These are phyloP conservation scores for Anneissia japonica DNA, from an alignment of 35 echinoderm and acorn worm genomes.

Conservation along the genomic window DNA sequence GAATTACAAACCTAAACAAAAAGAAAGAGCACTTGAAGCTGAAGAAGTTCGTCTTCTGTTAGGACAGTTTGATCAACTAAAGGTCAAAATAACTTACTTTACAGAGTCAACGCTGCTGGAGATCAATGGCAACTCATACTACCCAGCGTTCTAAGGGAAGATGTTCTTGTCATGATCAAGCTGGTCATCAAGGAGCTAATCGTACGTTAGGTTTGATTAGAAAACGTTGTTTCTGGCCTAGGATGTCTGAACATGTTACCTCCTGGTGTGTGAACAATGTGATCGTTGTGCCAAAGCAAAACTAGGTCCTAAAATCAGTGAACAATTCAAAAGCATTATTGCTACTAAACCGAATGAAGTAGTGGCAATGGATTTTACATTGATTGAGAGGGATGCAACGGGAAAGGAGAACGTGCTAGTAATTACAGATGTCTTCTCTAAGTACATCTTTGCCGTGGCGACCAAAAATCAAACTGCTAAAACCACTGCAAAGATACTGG, in stretches of 20 bases:
- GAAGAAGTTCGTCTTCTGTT: background rate
- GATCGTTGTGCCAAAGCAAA: slow-evolving; percentile 40
- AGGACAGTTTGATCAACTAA: background rate
- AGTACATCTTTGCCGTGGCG: slow-evolving; percentile 28
- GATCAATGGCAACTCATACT: background rate
- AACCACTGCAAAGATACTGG: slow-evolving; percentile 32
- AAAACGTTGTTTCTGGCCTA: slow-evolving; percentile 36
- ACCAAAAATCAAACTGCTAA: slow-evolving; percentile 39
- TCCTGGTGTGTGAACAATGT: slow-evolving; percentile 29
- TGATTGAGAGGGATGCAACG: background rate
- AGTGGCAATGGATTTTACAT: slow-evolving; percentile 20
- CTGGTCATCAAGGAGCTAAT: slow-evolving; percentile 42
- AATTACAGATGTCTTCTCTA: slow-evolving; percentile 39
- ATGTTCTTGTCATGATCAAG: slow-evolving; percentile 27
- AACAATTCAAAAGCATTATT: background rate
- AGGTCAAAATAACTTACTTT: background rate
- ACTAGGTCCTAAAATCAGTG: background rate
- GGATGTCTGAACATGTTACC: slow-evolving; percentile 14
- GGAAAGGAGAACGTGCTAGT: slow-evolving; percentile 40
- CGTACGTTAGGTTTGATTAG: slow-evolving; percentile 17
- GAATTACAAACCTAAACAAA: background rate
- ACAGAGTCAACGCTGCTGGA: background rate
- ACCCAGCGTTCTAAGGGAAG: background rate
- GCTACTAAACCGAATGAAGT: slow-evolving; percentile 20
- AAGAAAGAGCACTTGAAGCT: background rate